These are phyloP conservation scores for Papilio polytes DNA, from an alignment of 1,140 invertebrate genomes.

Conservation along the genomic window DNA sequence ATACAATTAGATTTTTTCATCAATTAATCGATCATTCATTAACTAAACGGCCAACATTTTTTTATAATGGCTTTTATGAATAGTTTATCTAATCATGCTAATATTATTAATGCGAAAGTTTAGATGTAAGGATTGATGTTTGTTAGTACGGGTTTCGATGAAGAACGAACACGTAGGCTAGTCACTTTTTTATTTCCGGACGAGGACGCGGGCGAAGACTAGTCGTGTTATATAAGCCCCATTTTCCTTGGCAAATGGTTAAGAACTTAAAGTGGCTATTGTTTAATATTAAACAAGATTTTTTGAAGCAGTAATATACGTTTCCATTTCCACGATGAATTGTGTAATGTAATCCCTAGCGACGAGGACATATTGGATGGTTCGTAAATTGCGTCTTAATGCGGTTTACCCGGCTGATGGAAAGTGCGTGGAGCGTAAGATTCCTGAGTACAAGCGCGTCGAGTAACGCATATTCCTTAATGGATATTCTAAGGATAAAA, in stretches of 20 bases:
- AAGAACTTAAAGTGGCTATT: no score
- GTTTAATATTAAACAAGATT: background rate
- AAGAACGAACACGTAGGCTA: no score
- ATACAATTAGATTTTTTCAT: background rate
- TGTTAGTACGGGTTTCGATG: no score
- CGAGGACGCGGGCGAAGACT: no score
- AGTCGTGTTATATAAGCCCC: no score
- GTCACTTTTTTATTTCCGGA: no score
- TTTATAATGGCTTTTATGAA: no score
- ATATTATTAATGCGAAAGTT: no score
- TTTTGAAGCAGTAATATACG: background rate
- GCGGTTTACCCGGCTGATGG: constrained; percentile 39
- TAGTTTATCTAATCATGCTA: no score
- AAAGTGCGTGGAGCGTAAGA: constrained; percentile 41
- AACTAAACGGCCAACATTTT: no score
- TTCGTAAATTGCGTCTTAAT: constrained; percentile 41
- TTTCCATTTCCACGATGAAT: constrained; percentile 27
- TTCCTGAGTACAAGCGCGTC: constrained; percentile 6
- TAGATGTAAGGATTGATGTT: no score
- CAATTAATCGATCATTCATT: background rate
- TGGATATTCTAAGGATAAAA: background rate
- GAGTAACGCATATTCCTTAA: background rate
- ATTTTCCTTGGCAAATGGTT: no score
- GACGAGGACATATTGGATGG: constrained; percentile 36
- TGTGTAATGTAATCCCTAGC: constrained; percentile 39